Evolutionary conservation across 2,888 invertebrate genomes (phyloP).

Genomic region (Hipparchia sbordonii): DNA sequence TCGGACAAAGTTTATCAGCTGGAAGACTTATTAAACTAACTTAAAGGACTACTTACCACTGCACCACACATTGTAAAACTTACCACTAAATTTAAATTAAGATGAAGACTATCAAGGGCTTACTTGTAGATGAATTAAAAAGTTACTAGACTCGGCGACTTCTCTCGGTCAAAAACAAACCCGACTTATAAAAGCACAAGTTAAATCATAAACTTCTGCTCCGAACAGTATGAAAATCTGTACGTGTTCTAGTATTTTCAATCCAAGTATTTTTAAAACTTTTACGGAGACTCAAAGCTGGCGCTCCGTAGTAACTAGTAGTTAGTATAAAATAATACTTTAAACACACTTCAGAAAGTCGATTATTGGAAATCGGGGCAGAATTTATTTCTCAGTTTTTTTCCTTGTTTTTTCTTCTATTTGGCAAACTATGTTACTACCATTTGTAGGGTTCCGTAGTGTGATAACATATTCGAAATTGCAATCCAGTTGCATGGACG

Average conservation of each 20-base stretch:
- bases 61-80: too few species aligned
- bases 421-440: conserved; percentile 3
- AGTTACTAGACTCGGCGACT: too few species aligned
- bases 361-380: conserved; percentile 6
- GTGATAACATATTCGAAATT: neutral
- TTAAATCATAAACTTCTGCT: conserved; percentile 8
- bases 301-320: neutral
- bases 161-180: neutral
- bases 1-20: too few species aligned
- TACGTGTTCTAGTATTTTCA: conserved; percentile 14
- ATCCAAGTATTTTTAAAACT: conserved; percentile 14
- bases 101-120: too few species aligned
- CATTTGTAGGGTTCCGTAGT: neutral
- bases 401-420: neutral
- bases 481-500: too few species aligned
- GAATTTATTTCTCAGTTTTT: conserved; percentile 2
- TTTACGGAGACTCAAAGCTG: neutral
- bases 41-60: too few species aligned
- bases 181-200: neutral
- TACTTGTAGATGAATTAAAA: too few species aligned
- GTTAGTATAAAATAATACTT: conserved; percentile 12
- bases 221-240: neutral
- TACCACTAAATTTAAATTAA: too few species aligned
- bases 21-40: too few species aligned
- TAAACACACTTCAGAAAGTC: conserved; percentile 1